These are phyloP conservation scores for Busseola fusca DNA, from an alignment of 2,888 invertebrate genomes.

Conservation along the genomic window DNA sequence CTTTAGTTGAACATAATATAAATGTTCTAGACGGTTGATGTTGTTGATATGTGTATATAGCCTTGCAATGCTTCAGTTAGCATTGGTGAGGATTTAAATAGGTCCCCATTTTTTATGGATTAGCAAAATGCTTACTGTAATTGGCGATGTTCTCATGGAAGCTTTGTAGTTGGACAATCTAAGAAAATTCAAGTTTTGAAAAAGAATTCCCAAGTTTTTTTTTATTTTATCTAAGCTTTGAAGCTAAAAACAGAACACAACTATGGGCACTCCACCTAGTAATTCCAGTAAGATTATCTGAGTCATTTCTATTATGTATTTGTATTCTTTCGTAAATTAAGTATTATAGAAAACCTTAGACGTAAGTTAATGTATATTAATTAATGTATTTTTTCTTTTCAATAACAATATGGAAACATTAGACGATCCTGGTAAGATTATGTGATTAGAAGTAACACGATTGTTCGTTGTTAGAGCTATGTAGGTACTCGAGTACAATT, in stretches of 20 bases:
- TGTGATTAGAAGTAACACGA: slow-evolving; percentile 67
- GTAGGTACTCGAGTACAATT: slow-evolving; percentile 69
- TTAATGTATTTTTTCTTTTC: slow-evolving; percentile 84
- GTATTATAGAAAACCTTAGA: slow-evolving; percentile 35
- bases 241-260: neutral
- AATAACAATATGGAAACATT: slow-evolving; percentile 85
- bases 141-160: slow-evolving; percentile 35
- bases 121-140: slow-evolving; percentile 29
- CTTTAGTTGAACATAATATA: slow-evolving; percentile 34
- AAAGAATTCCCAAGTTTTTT: neutral
- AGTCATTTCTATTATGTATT: slow-evolving; percentile 7
- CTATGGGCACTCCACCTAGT: neutral
- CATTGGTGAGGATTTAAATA: slow-evolving; percentile 8
- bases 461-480: slow-evolving; percentile 68
- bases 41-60: slow-evolving; percentile 50
- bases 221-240: neutral
- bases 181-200: neutral
- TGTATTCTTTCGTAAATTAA: slow-evolving; percentile 37
- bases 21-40: slow-evolving; percentile 36
- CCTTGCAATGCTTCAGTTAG: slow-evolving; percentile 39
- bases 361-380: slow-evolving; percentile 70
- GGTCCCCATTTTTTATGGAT: neutral
- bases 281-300: neutral
- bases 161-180: slow-evolving; percentile 22
- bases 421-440: slow-evolving; percentile 87